Base-by-base conservation (phyloP, 2,113 vertebrate genomes). In the Sceloporus undulatus region DNA sequence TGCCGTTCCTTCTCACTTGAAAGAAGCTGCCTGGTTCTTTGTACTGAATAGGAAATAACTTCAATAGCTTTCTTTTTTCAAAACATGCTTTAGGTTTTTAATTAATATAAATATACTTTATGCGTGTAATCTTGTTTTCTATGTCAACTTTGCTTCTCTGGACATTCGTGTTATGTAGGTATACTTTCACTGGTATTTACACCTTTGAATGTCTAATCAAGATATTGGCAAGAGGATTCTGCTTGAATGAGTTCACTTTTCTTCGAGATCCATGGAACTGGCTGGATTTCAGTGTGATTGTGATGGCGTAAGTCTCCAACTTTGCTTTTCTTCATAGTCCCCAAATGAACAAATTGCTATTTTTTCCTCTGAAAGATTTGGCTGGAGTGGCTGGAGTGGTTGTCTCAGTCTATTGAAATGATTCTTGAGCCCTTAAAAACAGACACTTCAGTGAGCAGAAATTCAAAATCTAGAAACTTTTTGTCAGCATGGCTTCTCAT, bases 221-320 rank as follows among this genome's bases (percentile, higher is more conserved):
- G 95, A 99, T 99, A 85, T 82, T 99, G 93, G 98, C 99, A 1
- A 97, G 97, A 97, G 99, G 99, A 74, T 99, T 99, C 95, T 99
- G 98, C 86, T 82, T 98, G 23, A 97, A 98, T 70, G 97, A 98
- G 56, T 99, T 99, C 91, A 98, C 98, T 68, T 99, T 99, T 92
- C 94, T 99, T 56, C 96, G 98, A 91, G 99, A 99, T 92, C 98
- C 98, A 8, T 99, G 99, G 99, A 99, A 99, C 95, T 99, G 98
- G 98, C 78, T 99, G 96, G 99, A 99, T 94, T 99, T 99, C 94
- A 97, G 93, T 0, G 98, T 99, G 87, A 99, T 99, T 0, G 9
- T 97, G 88, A 97, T 99, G 98, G 98, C 98, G 99, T 99, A 91
- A 98, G 98, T 98, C 92, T 59, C 65, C 66, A 10, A 1, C 0